Base-by-base conservation (phyloP, 2,888 invertebrate species). In the Cantharis flavilabris region DNA sequence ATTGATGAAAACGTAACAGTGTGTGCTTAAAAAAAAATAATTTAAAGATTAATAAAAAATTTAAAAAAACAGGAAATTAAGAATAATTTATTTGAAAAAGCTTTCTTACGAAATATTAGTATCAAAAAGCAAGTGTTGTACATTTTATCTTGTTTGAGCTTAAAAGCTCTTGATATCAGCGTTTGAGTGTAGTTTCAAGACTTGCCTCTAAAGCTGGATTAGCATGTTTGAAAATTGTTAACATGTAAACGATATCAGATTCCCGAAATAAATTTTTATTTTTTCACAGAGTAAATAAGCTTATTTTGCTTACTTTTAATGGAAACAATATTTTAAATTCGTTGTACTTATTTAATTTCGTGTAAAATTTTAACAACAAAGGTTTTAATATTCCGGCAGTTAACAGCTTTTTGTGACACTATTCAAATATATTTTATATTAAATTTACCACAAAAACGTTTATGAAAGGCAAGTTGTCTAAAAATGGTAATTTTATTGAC, bases 401-500 rank as follows among this genome's bases (percentile, higher is more conserved):
- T 26, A 67, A 67, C 65, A 23, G 20, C 20, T 67, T 67, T 64
- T 67, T 23, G 26, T 20, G 26, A 67, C 65, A 67, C 23, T n/a
- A 20, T 23, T 67, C 26, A 67, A 67, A 67, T 23, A n/a, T 67
- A 67, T 23, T 67, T 67, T 67, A 67, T 67, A 26, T 23, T 23
- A 67, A 67, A 23, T 67, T 67, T 67, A 67, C 20, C 65, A 67
- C 65, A 67, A 67, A 67, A 49, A n/a, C 49, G 49, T 49, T 49
- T n/a, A 67, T 23, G 65, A 67, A 67, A 67, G 65, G 26, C 65
- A 67, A 67, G 65, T 67, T 67, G 65, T 26, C 26, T 67, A 67
- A 67, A 67, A 67, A 67, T 67, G 65, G 65, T 67, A 67, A 67
- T 67, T 20, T 67, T 26, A n/a, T 67, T 23, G 65, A 67, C 65